Evolutionary conservation across 2,888 invertebrate genomes (phyloP), one percentile per base, ranked within the genome.

Genomic region (Aphrophora alni): DNA sequence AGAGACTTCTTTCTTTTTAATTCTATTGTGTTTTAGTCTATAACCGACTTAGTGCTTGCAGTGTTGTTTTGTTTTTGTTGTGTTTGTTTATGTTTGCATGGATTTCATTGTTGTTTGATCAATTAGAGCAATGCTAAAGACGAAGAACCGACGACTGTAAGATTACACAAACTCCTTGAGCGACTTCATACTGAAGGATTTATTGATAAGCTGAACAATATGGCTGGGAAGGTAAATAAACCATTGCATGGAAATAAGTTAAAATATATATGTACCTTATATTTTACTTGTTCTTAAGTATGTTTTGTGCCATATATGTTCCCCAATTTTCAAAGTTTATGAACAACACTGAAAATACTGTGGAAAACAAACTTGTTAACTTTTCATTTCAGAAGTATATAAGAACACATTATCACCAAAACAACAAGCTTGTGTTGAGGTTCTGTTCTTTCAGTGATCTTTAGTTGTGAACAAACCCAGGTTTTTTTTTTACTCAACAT

Each of bases 151-250:
- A 26, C 74, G 5, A 75, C 80, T 38, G 72, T 78, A 25, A 71
- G 80, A 4, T 75, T 82, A 0, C 78, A 75, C 27, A 80, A 73
- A 72, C 71, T 82, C 51, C 82, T 82, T 12, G 70, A 81, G 26
- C 28, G 73, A 59, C 69, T 82, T 25, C 76, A 85, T 89, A 77
- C 75, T 74, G 69, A 77, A 71, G 81, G 82, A 27, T 73, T 82
- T 80, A 74, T 82, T 25, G 75, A 79, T 44, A 82, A 82, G 74
- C 21, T 81, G 33, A 74, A 81, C 28, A 24, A 21, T 75, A 44
- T 75, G 27, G 51, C 44, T 38, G 76, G 51, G 21, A 24, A 78
- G 75, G 81, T 81, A 75, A 81, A 70, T 74, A 33, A 33, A 33
- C 8, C 3, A 33, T 8, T 33, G 33, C 8, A 33, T 33, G 33